These are phyloP conservation scores for Montipora capricornis DNA, from an alignment of 64 coral and sea anemone genomes.

Conservation along the genomic window DNA sequence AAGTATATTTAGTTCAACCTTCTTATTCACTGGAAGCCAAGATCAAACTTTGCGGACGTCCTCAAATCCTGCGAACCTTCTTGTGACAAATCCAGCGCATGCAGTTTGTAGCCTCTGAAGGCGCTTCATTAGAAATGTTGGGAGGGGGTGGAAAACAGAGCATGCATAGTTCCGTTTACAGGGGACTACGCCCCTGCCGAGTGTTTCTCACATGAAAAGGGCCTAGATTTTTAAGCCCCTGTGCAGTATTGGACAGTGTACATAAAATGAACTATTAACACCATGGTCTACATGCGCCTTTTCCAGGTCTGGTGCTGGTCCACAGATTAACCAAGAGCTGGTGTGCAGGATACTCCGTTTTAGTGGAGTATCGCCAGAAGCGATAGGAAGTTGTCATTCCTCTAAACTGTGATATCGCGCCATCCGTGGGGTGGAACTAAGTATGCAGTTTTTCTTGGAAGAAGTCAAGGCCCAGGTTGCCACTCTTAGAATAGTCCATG, in stretches of 20 bases:
- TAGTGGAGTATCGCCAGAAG: constrained; percentile 36
- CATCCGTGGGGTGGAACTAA: constrained; percentile 33
- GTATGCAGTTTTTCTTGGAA: constrained; percentile 60
- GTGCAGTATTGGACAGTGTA: constrained; percentile 57
- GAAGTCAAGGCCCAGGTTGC: constrained; percentile 61
- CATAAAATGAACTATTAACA: constrained; percentile 35
- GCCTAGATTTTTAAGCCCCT: constrained; percentile 61
- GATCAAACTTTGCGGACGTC: too few species aligned
- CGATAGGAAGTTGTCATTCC: neutral
- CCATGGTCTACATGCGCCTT: constrained; percentile 39
- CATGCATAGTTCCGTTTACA: constrained; percentile 50
- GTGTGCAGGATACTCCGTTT: constrained; percentile 34
- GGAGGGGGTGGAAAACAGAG: constrained; percentile 24
- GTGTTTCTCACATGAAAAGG: neutral
- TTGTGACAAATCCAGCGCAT: constrained; percentile 60
- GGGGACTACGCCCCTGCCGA: constrained; percentile 47
- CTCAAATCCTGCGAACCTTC: constrained; percentile 10
- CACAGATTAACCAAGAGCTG: constrained; percentile 38
- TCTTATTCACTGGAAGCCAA: too few species aligned
- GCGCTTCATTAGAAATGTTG: constrained; percentile 46
- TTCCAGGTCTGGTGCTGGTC: constrained; percentile 63
- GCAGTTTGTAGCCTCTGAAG: constrained; percentile 45
- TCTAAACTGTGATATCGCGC: too few species aligned
- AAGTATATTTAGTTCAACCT: too few species aligned
- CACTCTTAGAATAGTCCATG: constrained; percentile 49